A percentile compares a stretch with the other conserved stretches of the same genome.
phyloP scores from a whole-genome alignment of 2,113 vertebrate species.

The Vireo altiloquus region DNA sequence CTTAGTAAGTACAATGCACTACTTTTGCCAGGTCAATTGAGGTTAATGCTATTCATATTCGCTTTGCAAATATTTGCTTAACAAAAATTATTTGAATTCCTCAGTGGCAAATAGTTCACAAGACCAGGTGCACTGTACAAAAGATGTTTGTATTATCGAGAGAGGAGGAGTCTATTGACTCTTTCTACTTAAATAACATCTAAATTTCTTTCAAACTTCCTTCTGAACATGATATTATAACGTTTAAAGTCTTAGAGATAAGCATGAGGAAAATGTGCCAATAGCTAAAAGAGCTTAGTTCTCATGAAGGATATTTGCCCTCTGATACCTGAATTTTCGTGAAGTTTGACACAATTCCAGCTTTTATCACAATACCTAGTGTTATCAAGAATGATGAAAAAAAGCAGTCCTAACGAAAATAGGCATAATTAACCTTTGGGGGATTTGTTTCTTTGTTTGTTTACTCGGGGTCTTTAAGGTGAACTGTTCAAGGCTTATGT shows the following conservation, averaged over 20 bases:
- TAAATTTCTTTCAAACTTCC: neutral
- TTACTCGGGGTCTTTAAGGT: neutral
- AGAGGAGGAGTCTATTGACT: neutral
- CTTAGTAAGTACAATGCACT: neutral
- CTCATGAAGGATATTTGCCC: neutral
- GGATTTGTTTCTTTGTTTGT: accelerated
- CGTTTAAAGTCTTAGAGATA: neutral
- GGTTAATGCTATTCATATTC: neutral
- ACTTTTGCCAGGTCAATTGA: neutral
- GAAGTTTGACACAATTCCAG: neutral
- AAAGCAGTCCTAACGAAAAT: neutral
- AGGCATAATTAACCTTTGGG: neutral
- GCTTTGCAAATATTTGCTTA: conserved; percentile 6
- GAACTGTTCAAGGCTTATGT: neutral
- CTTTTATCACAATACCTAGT: neutral
- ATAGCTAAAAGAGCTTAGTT: neutral
- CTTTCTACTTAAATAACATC: neutral
- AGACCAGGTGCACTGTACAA: neutral
- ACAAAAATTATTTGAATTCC: neutral
- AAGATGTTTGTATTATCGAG: neutral
- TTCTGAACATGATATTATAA: neutral
- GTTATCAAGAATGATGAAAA: neutral
- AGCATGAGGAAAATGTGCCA: neutral
- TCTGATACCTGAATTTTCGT: neutral
- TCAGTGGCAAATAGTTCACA: neutral